phyloP scores from a whole-genome alignment of 2,113 vertebrate species.

The Ginglymostoma cirratum region DNA sequence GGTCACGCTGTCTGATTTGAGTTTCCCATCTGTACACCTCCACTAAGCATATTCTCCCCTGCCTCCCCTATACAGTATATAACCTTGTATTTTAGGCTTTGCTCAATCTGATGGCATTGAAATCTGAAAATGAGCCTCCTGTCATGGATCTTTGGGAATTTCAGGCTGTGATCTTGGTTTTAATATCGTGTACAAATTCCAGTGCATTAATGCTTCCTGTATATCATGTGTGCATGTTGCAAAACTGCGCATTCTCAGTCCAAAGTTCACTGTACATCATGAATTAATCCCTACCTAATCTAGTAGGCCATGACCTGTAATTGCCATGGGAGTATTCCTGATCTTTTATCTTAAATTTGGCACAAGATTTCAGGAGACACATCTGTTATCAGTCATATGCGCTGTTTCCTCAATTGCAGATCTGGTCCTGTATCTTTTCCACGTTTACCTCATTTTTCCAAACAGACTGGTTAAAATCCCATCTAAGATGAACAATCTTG shows the following conservation, averaged over 20 bases:
- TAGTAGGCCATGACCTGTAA: not conserved
- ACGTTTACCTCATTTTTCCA: not conserved
- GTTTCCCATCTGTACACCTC: not conserved
- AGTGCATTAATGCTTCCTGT: no score
- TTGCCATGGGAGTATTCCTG: not conserved
- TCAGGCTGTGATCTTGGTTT: no score
- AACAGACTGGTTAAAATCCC: not conserved
- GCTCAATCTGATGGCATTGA: not conserved
- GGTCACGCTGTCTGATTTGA: constrained; percentile 1
- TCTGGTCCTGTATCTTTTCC: not conserved
- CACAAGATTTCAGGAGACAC: no score
- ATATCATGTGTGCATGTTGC: not conserved
- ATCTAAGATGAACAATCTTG: not conserved
- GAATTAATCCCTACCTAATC: not conserved
- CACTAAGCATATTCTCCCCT: not conserved
- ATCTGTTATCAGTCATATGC: not conserved
- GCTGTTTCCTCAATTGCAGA: not conserved
- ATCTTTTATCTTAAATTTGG: not conserved
- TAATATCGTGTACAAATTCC: not conserved
- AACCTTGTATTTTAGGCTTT: not conserved
- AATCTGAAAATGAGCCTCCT: not conserved
- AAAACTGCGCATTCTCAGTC: not conserved
- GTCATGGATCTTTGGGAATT: not conserved
- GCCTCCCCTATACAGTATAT: not conserved
- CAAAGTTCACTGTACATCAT: not conserved